A percentile compares a stretch with the other conserved stretches of the same genome.
These are phyloP conservation scores for Silurus lanzhouensis DNA, from an alignment of 2,797 vertebrate species.

Conservation along the genomic window DNA sequence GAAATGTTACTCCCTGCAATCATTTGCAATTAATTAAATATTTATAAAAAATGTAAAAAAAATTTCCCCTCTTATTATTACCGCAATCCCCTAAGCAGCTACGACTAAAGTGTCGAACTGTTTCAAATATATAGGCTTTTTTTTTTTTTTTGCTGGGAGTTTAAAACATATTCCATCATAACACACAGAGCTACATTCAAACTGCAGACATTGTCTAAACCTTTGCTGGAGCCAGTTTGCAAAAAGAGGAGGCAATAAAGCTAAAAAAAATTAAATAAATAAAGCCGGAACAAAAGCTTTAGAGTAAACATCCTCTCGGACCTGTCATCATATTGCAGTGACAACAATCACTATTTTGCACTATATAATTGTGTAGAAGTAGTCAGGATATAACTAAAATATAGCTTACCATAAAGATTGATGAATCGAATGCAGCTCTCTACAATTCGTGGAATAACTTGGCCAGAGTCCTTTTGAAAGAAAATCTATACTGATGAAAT, in stretches of 20 bases:
- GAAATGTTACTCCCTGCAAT: background rate
- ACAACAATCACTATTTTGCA: background rate
- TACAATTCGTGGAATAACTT: conserved; percentile 93
- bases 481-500: conserved; percentile 7
- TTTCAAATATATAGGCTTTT: background rate
- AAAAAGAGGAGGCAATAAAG: background rate
- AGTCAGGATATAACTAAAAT: background rate
- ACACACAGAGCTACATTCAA: conserved; percentile 46
- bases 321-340: conserved; percentile 8
- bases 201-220: conserved; percentile 38
- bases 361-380: conserved; percentile 8
- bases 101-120: background rate
- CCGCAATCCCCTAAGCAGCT: background rate
- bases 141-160: conserved; percentile 13
- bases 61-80: background rate
- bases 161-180: conserved; percentile 35
- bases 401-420: conserved; percentile 91
- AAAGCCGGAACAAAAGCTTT: background rate
- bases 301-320: background rate
- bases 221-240: conserved; percentile 28
- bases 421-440: conserved; percentile 98
- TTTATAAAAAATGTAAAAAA: conserved; percentile 49
- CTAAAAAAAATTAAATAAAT: background rate
- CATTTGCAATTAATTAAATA: conserved; percentile 66
- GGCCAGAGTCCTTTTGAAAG: conserved; percentile 86